These are phyloP conservation scores for Stomatorhinus walkeri DNA, from an alignment of 2,797 vertebrate species.

Conservation along the genomic window DNA sequence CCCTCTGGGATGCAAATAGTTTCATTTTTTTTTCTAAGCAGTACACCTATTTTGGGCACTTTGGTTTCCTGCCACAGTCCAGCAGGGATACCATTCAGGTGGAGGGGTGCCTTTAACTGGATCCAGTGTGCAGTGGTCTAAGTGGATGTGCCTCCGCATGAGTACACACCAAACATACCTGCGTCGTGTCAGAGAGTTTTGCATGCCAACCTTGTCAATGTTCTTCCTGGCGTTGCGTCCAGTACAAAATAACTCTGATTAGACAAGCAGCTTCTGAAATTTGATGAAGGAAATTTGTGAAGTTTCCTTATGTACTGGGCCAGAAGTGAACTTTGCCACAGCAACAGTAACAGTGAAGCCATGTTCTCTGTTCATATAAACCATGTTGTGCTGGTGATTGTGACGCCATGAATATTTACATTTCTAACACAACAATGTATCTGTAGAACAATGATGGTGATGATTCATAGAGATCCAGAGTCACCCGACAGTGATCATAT, in stretches of 20 bases:
- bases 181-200: neutral
- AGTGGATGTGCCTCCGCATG: neutral
- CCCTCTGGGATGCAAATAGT: neutral
- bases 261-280: neutral
- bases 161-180: neutral
- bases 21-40: neutral
- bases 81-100: neutral
- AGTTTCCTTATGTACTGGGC: neutral
- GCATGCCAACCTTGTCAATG: neutral
- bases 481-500: neutral
- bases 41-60: neutral
- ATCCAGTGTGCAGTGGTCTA: neutral
- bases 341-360: neutral
- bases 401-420: neutral
- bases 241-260: neutral
- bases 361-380: neutral
- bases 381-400: neutral
- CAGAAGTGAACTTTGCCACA: neutral
- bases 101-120: neutral
- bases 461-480: neutral
- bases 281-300: neutral
- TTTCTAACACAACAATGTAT: neutral
- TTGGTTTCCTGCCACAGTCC: neutral
- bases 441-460: neutral
- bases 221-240: neutral